Base-by-base conservation (phyloP, 2,888 invertebrate genomes). In the Mycalesis mineus region DNA sequence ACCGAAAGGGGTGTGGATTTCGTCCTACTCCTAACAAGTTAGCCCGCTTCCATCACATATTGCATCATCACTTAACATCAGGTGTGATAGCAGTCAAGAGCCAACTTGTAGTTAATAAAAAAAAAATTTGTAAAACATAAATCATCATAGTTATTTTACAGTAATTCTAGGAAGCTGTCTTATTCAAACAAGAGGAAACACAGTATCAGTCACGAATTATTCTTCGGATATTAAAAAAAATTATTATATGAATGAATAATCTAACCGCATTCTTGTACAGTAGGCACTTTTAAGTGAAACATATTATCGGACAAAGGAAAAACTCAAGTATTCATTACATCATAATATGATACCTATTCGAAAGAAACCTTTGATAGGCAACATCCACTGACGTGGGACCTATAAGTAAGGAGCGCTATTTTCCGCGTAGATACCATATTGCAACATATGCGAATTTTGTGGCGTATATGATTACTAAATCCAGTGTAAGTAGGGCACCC, bases 301-400 rank as follows among this genome's bases (percentile, higher is more conserved):
- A 4, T 17, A 14, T 14, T 13, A 7, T 22, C 5, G 6, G 7
- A 50, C 2, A 40, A 49, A 53, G 45, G 53, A 53, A 60, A 60
- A 60, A 48, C 41, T 33, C 41, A 29, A 31, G 56, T 56, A 60
- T 60, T 37, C 49, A 60, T 60, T 56, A 53, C 60, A 17, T 57
- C 52, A 22, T 50, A 50, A 60, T 31, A 37, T 14, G 45, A 57
- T 57, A 51, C 31, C 41, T 51, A 51, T 40, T 58, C 42, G 15
- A 45, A 50, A 31, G 51, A 51, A 50, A 54, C 31, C 49, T 41
- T 54, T 58, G 31, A 41, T 42, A 51, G 50, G 45, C 36, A 50
- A 39, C 54, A 53, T 54, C 49, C 36, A 44, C 13, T 39, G 15
- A 37, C 15, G 49, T 50, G 45, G 41, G 15, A 11, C 48, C 31